Conservation (phyloP, 1,140 invertebrate genomes). For the Penaeus japonicus region DNA sequence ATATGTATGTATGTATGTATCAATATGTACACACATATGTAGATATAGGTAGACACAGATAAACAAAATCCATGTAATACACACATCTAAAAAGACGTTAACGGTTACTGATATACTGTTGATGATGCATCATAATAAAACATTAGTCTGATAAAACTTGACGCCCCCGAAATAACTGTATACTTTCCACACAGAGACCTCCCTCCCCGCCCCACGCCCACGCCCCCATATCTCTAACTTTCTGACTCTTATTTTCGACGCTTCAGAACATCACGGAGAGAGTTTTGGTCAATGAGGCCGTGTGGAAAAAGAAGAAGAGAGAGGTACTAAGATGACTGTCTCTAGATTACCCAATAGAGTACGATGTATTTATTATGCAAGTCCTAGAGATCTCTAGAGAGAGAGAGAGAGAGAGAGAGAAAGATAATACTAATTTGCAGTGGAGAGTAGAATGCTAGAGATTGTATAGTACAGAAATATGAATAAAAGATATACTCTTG, state of each 20-base stretch:
- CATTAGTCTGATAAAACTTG: no score
- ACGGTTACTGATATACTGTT: no score
- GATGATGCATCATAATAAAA: no score
- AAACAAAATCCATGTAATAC: not conserved
- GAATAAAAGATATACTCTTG: no score
- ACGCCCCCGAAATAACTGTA: no score
- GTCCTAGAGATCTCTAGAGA: not conserved
- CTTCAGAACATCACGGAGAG: constrained; percentile 79
- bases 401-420: no score
- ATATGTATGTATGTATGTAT: constrained; percentile 26
- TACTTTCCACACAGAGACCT: no score
- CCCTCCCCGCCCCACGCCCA: no score
- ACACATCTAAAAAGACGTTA: no score
- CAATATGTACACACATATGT: not conserved
- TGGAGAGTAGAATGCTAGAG: no score
- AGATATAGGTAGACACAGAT: not conserved
- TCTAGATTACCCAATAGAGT: constrained; percentile 39
- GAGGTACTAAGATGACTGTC: constrained; percentile 72
- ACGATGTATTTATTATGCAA: constrained; percentile 40
- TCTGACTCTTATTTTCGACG: constrained; percentile 59
- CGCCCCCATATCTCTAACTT: constrained; percentile 43
- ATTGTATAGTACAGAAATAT: no score
- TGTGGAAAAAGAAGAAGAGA: constrained; percentile 88
- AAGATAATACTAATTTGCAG: no score
- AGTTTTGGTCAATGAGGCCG: constrained; percentile 90